phyloP scores from a whole-genome alignment of 2,888 invertebrate species.

The Arrhopalites spinosus region DNA sequence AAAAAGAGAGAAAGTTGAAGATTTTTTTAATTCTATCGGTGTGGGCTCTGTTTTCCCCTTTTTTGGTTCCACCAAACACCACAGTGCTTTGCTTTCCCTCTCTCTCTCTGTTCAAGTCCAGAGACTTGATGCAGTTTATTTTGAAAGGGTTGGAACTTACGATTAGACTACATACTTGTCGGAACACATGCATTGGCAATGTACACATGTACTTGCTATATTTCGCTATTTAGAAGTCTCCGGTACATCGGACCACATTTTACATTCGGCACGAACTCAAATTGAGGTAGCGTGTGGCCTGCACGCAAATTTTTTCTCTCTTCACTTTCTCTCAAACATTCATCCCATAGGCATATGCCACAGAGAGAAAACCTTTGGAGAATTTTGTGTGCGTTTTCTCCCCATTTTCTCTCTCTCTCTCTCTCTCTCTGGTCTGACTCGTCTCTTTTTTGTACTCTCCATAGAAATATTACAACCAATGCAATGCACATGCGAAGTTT shows the following conservation, averaged over 20 bases:
- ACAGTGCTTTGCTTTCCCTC: background rate
- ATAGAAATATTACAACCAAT: background rate
- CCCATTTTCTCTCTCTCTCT: slow-evolving; percentile 1
- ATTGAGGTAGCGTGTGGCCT: slow-evolving; percentile 25
- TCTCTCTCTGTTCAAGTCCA: no score
- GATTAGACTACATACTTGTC: background rate
- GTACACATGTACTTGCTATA: background rate
- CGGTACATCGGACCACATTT: slow-evolving; percentile 12
- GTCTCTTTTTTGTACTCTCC: no score
- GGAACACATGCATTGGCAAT: background rate
- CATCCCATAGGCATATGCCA: no score
- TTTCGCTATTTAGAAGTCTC: background rate
- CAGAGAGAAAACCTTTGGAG: no score
- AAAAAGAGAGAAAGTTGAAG: background rate
- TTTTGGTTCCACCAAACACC: slow-evolving; percentile 3
- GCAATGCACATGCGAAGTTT: background rate
- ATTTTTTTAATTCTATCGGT: slow-evolving; percentile 5
- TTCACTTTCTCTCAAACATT: background rate
- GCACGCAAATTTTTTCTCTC: slow-evolving; percentile 18
- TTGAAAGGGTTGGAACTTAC: slow-evolving; percentile 5
- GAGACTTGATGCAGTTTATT: slow-evolving; percentile 26
- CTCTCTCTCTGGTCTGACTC: no score
- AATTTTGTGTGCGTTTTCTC: no score
- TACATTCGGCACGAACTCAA: slow-evolving; percentile 12
- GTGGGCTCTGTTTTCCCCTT: background rate